phyloP scores from a whole-genome alignment of 1,140 invertebrate genomes.

The Drosophila persimilis region DNA sequence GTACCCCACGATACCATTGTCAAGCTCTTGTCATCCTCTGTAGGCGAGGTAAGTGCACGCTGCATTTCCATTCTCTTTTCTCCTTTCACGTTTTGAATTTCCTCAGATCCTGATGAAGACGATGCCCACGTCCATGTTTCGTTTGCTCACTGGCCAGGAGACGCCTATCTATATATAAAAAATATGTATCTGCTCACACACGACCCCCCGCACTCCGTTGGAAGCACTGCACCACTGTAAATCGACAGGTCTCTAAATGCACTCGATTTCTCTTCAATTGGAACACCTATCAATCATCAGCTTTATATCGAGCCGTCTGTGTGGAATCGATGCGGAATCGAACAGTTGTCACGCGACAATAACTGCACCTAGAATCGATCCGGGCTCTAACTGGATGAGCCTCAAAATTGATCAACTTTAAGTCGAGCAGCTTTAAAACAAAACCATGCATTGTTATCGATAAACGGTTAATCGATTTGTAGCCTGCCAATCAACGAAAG shows the following conservation, averaged over 20 bases:
- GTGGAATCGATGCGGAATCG: background rate
- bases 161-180: constrained; percentile 98
- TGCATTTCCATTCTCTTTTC: too few relatives aligned
- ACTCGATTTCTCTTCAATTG: constrained; percentile 1
- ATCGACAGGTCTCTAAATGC: constrained; percentile 7
- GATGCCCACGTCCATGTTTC: constrained; percentile 99
- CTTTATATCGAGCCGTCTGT: too few relatives aligned
- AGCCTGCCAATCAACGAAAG: too few relatives aligned
- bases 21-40: constrained; percentile 98
- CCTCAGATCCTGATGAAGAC: constrained; percentile 99
- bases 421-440: background rate
- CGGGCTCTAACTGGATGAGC: too few relatives aligned
- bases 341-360: background rate
- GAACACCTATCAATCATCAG: background rate
- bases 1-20: constrained; percentile 99
- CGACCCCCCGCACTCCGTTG: constrained; percentile 28
- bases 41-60: constrained; percentile 93
- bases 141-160: constrained; percentile 98
- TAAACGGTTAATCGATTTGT: background rate
- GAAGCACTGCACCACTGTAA: constrained; percentile 5
- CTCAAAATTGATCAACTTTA: constrained; percentile 2
- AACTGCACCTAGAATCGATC: background rate
- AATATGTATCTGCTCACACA: constrained; percentile 29
- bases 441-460: background rate
- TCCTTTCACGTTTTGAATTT: too few relatives aligned